Conservation (phyloP, 2,113 vertebrate genomes). For the Percina caprodes region DNA sequence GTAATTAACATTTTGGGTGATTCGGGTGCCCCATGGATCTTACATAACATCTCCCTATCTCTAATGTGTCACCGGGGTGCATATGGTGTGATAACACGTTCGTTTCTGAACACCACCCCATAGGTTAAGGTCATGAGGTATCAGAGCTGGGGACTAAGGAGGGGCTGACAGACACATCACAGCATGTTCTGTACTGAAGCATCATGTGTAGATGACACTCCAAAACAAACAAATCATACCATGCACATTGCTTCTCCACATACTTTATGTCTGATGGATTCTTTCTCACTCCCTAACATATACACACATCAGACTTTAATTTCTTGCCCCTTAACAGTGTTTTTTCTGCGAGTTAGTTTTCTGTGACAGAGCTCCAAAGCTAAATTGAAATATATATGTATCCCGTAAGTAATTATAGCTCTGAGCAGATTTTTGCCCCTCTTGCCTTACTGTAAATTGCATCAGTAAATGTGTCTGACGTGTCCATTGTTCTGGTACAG, state of each 20-base stretch:
- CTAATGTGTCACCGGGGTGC: conserved; percentile 3
- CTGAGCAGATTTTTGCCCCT: neutral
- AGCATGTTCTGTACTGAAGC: conserved; percentile 18
- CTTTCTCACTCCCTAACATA: too few species aligned
- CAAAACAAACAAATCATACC: neutral
- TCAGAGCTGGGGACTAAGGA: neutral
- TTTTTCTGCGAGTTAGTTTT: conserved; percentile 12
- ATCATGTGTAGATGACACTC: neutral
- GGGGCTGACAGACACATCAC: neutral
- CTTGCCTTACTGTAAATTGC: conserved; percentile 3
- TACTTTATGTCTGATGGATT: neutral
- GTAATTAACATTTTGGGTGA: neutral
- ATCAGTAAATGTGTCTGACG: conserved; percentile 19
- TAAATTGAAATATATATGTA: neutral
- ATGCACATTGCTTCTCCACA: neutral
- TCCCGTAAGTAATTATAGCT: neutral
- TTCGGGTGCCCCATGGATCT: neutral
- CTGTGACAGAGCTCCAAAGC: neutral
- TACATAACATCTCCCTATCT: conserved; percentile 9
- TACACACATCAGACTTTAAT: neutral
- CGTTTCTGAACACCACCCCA: neutral
- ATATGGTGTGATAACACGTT: neutral
- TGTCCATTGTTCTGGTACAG: conserved; percentile 6
- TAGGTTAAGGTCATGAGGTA: conserved; percentile 18
- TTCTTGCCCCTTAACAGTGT: conserved; percentile 10